A percentile compares a stretch with the other conserved stretches of the same genome.
These are phyloP conservation scores for Lichenostomus cassidix DNA, from an alignment of 2,113 vertebrate species.

Conservation along the genomic window DNA sequence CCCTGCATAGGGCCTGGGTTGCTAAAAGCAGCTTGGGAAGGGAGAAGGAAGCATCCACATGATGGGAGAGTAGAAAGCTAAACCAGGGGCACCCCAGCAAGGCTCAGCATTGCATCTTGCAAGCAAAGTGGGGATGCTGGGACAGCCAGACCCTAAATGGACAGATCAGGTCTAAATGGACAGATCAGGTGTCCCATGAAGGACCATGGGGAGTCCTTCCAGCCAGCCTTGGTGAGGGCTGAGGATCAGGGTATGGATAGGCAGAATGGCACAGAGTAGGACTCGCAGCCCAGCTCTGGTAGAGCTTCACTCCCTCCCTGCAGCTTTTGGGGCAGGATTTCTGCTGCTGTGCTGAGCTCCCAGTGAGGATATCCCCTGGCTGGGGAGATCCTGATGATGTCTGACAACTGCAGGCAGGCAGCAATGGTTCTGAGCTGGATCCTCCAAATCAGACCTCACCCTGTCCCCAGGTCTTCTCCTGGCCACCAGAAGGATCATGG, in stretches of 20 bases:
- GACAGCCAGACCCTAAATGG: neutral
- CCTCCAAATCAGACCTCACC: neutral
- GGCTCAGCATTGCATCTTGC: accelerated
- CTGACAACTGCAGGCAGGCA: neutral
- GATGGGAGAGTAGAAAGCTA: neutral
- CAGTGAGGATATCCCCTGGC: accelerated
- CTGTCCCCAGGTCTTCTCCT: neutral
- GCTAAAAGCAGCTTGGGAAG: neutral
- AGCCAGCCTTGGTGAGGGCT: accelerated
- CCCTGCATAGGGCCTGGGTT: neutral
- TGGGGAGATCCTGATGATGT: neutral
- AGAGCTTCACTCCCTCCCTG: neutral
- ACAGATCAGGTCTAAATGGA: too few species aligned
- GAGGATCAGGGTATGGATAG: neutral
- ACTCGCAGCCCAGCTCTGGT: accelerated
- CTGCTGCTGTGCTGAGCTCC: neutral
- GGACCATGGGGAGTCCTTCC: neutral
- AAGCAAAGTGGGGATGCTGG: accelerated
- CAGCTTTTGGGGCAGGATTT: neutral
- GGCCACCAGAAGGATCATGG: neutral
- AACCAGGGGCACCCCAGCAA: neutral
- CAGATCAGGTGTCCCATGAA: neutral
- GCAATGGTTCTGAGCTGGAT: neutral
- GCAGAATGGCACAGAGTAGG: neutral
- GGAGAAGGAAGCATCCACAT: neutral